Evolutionary conservation across 2,888 invertebrate species (phyloP), one percentile per base, ranked within the genome.

Genomic region (Meloe dianella): DNA sequence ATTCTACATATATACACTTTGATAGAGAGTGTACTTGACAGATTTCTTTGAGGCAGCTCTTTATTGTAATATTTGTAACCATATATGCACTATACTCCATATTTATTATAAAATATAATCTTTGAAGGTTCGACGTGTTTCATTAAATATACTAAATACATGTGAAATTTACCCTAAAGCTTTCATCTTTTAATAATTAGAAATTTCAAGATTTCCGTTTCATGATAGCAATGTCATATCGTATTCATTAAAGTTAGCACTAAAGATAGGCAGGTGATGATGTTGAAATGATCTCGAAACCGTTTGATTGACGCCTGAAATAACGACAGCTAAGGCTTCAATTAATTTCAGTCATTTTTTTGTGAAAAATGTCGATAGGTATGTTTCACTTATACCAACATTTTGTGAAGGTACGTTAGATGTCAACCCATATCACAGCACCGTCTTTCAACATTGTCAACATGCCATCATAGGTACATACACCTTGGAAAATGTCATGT

Each of bases 351-450:
- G 54, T 5, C 1, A 54, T 54, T 54, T 54, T 54, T n/a, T 12
- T 12, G 0, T 54, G 14, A 54, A 54, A 24, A 54, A 22, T 24
- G 2, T 12, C 54, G 24, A 24, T 24, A 24, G 47, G 47, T 12
- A 24, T 24, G 14, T 54, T 14, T 24, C 12, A 54, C 1, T 54
- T 54, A 4, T 24, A 24, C 2, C 14, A 24, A 14, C 24, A 54
- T 54, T 54, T 24, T 54, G 24, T 54, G 10, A 54, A 54, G 12
- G 24, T 61, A 30, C 30, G 29, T 57, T 57, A 57, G 32, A 61
- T 51, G 65, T 61, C 65, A 65, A 65, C 65, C 65, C 51, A 65
- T 47, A 51, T 65, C 65, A 65, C 38, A 61, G 58, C 20, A 41
- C 20, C 30, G 22, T 57, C 29, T 61, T 54, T 61, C 47, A 58